Evolutionary conservation across 2,888 invertebrate genomes (phyloP).

Genomic region (Hipparchia semele): DNA sequence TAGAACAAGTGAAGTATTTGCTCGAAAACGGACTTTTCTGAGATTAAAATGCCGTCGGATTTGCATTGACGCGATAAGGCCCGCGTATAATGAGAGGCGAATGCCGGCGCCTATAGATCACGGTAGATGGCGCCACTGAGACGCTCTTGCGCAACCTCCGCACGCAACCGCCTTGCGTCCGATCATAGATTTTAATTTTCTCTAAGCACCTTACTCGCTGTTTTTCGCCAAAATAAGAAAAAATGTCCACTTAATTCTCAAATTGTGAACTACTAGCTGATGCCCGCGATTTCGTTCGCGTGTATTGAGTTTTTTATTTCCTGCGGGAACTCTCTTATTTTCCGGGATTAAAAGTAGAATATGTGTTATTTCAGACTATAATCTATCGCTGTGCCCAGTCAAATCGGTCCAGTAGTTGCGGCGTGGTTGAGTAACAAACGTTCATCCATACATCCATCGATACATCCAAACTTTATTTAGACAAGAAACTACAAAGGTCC

Average conservation of each 20-base stretch:
- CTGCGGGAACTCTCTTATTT: no score
- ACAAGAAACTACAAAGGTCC: background rate
- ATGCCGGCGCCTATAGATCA: conserved; percentile 69
- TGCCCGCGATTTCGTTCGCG: no score
- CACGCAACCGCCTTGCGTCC: conserved; percentile 37
- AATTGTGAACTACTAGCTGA: no score
- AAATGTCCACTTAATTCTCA: no score
- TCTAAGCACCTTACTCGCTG: background rate
- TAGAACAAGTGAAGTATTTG: conserved; percentile 63
- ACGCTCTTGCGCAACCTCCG: conserved; percentile 60
- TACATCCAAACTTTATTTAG: background rate
- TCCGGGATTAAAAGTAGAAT: no score
- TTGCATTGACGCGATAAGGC: conserved; percentile 71
- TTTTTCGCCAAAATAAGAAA: no score
- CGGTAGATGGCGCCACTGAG: conserved; percentile 73
- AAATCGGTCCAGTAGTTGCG: no score
- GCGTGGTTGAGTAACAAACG: no score
- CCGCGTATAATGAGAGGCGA: conserved; percentile 57
- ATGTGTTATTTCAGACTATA: no score
- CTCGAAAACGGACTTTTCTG: conserved; percentile 53
- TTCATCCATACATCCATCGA: no score
- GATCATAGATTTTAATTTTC: conserved; percentile 28
- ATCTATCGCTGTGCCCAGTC: no score
- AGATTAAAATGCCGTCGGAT: conserved; percentile 65
- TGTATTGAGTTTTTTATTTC: no score